A percentile compares a stretch with the other conserved stretches of the same genome.
These are phyloP conservation scores for Thereva nobilitata DNA, from an alignment of 2,888 invertebrate genomes.

Conservation along the genomic window DNA sequence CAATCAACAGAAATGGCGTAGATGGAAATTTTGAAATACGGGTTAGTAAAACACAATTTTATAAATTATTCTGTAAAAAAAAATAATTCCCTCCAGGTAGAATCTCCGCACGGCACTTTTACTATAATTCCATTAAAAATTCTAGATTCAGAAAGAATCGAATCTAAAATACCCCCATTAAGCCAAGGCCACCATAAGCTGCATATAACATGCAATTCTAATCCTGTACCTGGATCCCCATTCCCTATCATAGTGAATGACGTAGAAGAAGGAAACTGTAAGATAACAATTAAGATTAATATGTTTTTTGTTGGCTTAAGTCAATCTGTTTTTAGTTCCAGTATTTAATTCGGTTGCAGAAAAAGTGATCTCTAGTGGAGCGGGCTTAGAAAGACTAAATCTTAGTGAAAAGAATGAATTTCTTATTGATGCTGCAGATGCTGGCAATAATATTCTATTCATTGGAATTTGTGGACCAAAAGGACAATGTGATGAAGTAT, in stretches of 20 bases:
- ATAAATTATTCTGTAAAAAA: not conserved
- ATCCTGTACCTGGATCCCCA: slow-evolving; percentile 52
- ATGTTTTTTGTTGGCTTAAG: not conserved
- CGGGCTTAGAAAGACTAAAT: slow-evolving; percentile 50
- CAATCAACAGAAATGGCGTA: slow-evolving; percentile 54
- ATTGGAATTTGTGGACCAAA: slow-evolving; percentile 95
- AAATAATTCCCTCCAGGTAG: slow-evolving; percentile 44
- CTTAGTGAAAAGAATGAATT: slow-evolving; percentile 54
- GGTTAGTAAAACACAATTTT: slow-evolving; percentile 40
- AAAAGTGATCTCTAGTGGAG: slow-evolving; percentile 51
- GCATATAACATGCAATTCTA: slow-evolving; percentile 55
- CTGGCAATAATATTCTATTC: slow-evolving; percentile 89
- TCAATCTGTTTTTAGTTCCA: slow-evolving; percentile 44
- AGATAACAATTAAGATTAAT: not conserved
- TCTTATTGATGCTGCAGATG: slow-evolving; percentile 52
- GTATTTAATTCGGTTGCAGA: slow-evolving; percentile 51
- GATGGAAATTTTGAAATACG: slow-evolving; percentile 56
- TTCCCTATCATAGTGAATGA: slow-evolving; percentile 52
- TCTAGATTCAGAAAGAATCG: slow-evolving; percentile 53
- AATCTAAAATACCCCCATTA: slow-evolving; percentile 47
- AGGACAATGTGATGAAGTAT: slow-evolving; percentile 95
- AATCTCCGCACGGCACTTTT: slow-evolving; percentile 50
- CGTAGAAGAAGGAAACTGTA: not conserved
- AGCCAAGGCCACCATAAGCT: slow-evolving; percentile 53
- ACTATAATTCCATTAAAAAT: slow-evolving; percentile 44